phyloP scores from a whole-genome alignment of 2,888 invertebrate species.

The Acleris emargana region DNA sequence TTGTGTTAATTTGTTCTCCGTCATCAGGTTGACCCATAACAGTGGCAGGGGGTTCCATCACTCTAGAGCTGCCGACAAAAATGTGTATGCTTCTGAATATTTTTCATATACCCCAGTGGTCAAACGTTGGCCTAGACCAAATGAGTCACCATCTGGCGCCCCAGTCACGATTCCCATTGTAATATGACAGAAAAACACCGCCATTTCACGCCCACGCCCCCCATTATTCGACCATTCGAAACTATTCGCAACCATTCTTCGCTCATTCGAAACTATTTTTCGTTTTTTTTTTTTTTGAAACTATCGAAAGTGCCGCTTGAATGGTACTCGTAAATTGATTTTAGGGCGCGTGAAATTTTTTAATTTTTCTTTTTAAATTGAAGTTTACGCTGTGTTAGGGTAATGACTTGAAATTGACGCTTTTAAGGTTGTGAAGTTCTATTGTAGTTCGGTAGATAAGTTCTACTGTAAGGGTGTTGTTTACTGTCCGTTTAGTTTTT shows the following conservation, averaged over 20 bases:
- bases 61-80: too few species aligned
- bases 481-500: background rate
- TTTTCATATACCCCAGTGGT: conserved; percentile 46
- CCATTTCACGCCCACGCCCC: conserved; percentile 60
- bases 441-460: background rate
- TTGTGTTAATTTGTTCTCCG: too few species aligned
- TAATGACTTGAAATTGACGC: background rate
- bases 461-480: background rate
- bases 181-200: conserved; percentile 60
- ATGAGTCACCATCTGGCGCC: conserved; percentile 69
- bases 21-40: too few species aligned
- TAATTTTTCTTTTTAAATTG: conserved; percentile 19
- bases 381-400: conserved; percentile 10
- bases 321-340: conserved; percentile 19
- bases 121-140: conserved; percentile 42
- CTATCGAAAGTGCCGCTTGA: conserved; percentile 42
- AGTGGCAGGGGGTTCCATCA: too few species aligned
- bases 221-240: conserved; percentile 21
- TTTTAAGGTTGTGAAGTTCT: background rate
- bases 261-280: conserved; percentile 14
- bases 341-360: conserved; percentile 29
- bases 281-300: conserved; percentile 37
- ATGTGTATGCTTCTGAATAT: conserved; percentile 30
- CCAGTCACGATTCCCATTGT: conserved; percentile 60
- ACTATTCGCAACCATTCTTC: conserved; percentile 20